These are phyloP conservation scores for Pheosia tremula DNA, from an alignment of 2,888 invertebrate genomes.

Conservation along the genomic window DNA sequence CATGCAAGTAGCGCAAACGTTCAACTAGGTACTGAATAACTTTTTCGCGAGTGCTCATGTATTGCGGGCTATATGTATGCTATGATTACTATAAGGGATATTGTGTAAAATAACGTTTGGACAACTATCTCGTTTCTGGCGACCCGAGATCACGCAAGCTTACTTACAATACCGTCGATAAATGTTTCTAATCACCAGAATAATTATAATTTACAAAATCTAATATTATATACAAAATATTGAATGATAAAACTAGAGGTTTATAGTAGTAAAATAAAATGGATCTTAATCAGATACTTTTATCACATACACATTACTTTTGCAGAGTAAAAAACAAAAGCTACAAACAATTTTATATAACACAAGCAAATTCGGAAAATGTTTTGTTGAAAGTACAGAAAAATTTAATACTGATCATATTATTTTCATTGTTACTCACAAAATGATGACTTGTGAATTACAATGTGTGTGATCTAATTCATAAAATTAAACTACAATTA, in stretches of 20 bases:
- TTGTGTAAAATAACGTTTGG: slow-evolving; percentile 41
- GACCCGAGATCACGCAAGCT: slow-evolving; percentile 38
- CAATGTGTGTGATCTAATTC: slow-evolving; percentile 33
- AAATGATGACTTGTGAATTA: background rate
- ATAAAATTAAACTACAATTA: slow-evolving; percentile 33
- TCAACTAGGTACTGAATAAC: no score
- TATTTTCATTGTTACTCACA: slow-evolving; percentile 19
- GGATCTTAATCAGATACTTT: slow-evolving; percentile 73
- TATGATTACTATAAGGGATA: slow-evolving; percentile 18
- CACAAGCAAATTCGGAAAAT: slow-evolving; percentile 48
- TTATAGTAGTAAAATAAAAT: slow-evolving; percentile 71
- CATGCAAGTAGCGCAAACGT: no score
- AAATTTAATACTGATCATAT: slow-evolving; percentile 54
- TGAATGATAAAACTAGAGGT: slow-evolving; percentile 66
- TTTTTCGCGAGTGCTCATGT: no score
- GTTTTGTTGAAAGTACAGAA: slow-evolving; percentile 63
- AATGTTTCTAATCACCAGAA: slow-evolving; percentile 48
- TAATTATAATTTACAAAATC: slow-evolving; percentile 66
- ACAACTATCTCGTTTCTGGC: slow-evolving; percentile 36
- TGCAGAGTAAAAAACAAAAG: slow-evolving; percentile 57
- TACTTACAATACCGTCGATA: slow-evolving; percentile 33
- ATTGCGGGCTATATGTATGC: background rate
- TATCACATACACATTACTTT: slow-evolving; percentile 76
- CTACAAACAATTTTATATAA: slow-evolving; percentile 47
- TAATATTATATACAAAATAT: slow-evolving; percentile 74